Base-by-base conservation (phyloP, 1,140 invertebrate species). In the Listronotus bonariensis region DNA sequence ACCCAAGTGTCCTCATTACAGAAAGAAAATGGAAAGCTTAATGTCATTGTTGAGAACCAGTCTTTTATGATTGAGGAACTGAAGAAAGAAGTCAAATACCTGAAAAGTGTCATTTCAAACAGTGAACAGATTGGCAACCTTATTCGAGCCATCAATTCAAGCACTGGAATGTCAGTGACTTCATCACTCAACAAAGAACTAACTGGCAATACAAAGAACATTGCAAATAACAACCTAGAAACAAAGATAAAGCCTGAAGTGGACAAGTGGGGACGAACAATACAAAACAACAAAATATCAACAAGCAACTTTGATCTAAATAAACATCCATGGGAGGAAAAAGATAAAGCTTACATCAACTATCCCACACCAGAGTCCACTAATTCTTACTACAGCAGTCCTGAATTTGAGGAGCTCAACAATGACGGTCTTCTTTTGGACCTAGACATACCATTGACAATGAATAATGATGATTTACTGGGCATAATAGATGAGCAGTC, bases 41-140 rank as follows among this genome's bases (percentile, higher is more conserved):
- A 73, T 0, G 76, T 74, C 46, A 74, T 78, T 0, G 68, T 86
- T 5, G 77, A 82, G 8, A 77, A 80, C 11, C 83, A 85, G 64
- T 68, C 73, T 0, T 73, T 74, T 3, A 69, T 82, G 3, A 79
- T 83, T 3, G 71, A 77, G 31, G 79, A 81, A 36, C 69, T 86
- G 9, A 79, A 72, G 18, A 75, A 77, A 8, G 82, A 86, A 66
- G 80, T 84, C 0, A 75, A 76, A 48, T 85, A 86, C 67, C 69
- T 84, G 11, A 79, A 80, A 65, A 81, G 78, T 34, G 76, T 85
- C 1, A 64, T 86, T n/a, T 78, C 80, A 0, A 85, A 86, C 60
- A 81, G 79, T 46, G 77, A 77, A 0, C 74, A 76, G 14, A 81
- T 85, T 3, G 76, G 79, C 0, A 76, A 72, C 11, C 68, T 85